phyloP scores from a whole-genome alignment of 2,113 vertebrate genomes.

The Oncorhynchus gorbuscha region DNA sequence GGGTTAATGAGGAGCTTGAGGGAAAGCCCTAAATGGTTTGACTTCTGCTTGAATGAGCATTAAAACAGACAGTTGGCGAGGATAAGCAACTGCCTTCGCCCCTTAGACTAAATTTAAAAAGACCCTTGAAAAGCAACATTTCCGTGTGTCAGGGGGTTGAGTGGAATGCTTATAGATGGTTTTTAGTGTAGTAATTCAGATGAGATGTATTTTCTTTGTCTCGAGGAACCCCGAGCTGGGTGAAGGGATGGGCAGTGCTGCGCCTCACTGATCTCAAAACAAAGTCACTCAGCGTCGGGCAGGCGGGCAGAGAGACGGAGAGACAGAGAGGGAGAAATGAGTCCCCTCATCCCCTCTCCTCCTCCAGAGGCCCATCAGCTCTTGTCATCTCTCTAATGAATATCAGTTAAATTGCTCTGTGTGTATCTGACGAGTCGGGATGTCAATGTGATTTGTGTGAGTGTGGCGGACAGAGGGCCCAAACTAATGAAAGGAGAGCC shows the following conservation, averaged over 20 bases:
- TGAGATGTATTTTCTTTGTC: slow-evolving; percentile 66
- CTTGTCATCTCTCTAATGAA: slow-evolving; percentile 99
- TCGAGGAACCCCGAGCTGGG: slow-evolving; percentile 54
- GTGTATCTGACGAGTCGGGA: slow-evolving; percentile 98
- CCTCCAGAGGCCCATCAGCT: slow-evolving; percentile 93
- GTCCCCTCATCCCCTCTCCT: slow-evolving; percentile 64
- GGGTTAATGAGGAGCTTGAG: slow-evolving; percentile 72
- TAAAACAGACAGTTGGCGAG: slow-evolving; percentile 49
- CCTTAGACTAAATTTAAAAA: not conserved
- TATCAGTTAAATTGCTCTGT: slow-evolving; percentile 99
- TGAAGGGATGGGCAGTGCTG: slow-evolving; percentile 63
- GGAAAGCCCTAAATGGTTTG: slow-evolving; percentile 71
- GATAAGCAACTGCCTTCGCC: slow-evolving; percentile 16
- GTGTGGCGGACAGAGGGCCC: slow-evolving; percentile 94
- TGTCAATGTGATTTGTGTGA: slow-evolving; percentile 99
- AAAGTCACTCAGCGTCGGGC: slow-evolving; percentile 62
- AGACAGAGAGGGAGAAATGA: slow-evolving; percentile 44
- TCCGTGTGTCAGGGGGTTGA: not conserved
- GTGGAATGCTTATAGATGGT: slow-evolving; percentile 49
- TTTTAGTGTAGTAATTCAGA: slow-evolving; percentile 60
- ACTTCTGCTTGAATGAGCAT: slow-evolving; percentile 72
- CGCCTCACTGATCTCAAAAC: slow-evolving; percentile 71
- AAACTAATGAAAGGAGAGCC: slow-evolving; percentile 97
- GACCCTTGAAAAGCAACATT: not conserved
- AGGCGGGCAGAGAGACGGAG: slow-evolving; percentile 54